phyloP scores from a whole-genome alignment of 2,113 vertebrate genomes.

The Acrocephalus arundinaceus region DNA sequence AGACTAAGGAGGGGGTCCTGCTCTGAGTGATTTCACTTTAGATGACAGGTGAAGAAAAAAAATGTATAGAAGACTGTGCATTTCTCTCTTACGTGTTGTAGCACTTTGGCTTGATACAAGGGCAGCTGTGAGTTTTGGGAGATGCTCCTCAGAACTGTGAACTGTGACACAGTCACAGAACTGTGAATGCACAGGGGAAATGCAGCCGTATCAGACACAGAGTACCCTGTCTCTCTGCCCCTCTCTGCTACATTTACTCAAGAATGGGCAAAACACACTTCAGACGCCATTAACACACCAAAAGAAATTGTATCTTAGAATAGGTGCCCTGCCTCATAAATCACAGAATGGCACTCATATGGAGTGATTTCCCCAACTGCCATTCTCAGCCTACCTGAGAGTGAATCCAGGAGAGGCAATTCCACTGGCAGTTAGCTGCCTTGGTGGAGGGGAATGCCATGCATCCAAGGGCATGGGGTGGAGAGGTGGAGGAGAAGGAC shows the following conservation, averaged over 20 bases:
- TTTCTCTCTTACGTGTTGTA: neutral
- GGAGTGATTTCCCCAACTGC: neutral
- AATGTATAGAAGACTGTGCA: neutral
- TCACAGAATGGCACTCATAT: neutral
- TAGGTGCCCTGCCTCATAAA: fast-evolving
- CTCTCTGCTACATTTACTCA: neutral
- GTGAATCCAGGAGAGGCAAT: neutral
- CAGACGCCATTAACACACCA: neutral
- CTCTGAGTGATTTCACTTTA: neutral
- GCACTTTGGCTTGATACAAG: neutral
- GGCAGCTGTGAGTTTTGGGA: neutral
- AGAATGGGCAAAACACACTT: neutral
- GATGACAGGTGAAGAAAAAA: neutral
- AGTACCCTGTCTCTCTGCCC: neutral
- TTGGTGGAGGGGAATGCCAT: neutral
- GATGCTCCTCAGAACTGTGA: neutral
- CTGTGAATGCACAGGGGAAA: neutral
- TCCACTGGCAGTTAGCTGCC: neutral
- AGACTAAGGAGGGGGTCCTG: neutral
- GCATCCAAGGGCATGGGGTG: neutral
- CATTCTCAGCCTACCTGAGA: neutral
- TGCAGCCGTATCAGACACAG: neutral
- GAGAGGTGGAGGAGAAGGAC: neutral
- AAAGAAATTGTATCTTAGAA: neutral
- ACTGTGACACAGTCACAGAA: too few relatives aligned